A percentile compares a stretch with the other conserved stretches of the same genome.
These are phyloP conservation scores for Alces alces DNA, from an alignment of 2,113 vertebrate genomes.

Conservation along the genomic window DNA sequence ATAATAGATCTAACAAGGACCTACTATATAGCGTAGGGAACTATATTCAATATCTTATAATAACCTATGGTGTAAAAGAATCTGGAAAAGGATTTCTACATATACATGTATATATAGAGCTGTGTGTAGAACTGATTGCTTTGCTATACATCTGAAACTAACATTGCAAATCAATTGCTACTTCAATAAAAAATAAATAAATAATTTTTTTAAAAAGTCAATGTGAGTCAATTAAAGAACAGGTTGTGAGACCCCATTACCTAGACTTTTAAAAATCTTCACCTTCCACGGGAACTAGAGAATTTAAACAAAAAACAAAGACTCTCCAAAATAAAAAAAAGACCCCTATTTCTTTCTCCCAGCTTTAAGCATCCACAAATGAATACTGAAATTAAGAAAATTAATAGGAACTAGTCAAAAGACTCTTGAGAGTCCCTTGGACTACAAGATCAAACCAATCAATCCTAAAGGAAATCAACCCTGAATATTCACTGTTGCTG, in stretches of 20 bases:
- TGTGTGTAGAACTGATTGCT: not conserved
- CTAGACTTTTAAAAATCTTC: not conserved
- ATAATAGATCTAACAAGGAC: not conserved
- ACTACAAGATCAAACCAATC: not conserved
- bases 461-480: not conserved
- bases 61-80: not conserved
- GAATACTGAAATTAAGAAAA: not conserved
- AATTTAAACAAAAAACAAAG: not conserved
- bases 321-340: not conserved
- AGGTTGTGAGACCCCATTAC: not conserved
- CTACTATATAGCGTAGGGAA: not conserved
- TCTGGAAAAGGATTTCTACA: not conserved
- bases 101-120: not conserved
- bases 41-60: not conserved
- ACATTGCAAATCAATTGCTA: not conserved
- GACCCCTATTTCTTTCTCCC: not conserved
- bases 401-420: not conserved
- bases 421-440: not conserved
- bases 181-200: not conserved
- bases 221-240: not conserved
- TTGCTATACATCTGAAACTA: not conserved
- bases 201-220: not conserved
- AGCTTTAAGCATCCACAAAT: not conserved
- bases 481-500: not conserved
- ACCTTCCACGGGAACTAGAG: not conserved